Evolutionary conservation across 2,113 vertebrate species (phyloP).

Genomic region (Rhegmatorhina hoffmannsi): DNA sequence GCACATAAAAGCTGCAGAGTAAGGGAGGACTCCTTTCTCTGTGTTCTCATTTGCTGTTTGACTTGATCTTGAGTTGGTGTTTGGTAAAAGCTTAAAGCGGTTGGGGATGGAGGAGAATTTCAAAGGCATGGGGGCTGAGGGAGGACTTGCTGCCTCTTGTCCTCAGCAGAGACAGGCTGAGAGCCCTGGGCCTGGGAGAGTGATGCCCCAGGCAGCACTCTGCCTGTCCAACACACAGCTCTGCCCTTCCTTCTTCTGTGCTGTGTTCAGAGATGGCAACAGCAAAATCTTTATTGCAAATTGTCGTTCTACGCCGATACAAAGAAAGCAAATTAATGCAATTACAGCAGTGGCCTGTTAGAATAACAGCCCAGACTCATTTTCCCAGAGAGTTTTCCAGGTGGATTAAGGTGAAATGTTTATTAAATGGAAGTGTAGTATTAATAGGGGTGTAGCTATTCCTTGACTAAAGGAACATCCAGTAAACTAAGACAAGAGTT

Average conservation of each 20-base stretch:
- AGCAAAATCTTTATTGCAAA: background rate
- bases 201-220: background rate
- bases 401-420: background rate
- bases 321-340: background rate
- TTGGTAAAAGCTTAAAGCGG: background rate
- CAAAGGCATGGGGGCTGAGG: rapidly evolving
- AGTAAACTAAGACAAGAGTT: background rate
- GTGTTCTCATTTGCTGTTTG: background rate
- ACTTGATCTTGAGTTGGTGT: background rate
- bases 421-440: background rate
- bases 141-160: background rate
- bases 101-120: background rate
- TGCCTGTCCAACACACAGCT: background rate
- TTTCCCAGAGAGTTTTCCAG: background rate
- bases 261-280: background rate
- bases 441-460: background rate
- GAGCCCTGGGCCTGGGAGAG: background rate
- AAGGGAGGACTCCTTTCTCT: background rate
- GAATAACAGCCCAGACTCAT: background rate
- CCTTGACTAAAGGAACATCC: background rate
- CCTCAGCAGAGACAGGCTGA: background rate
- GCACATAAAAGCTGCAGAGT: conserved; percentile 8
- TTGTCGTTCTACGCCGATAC: background rate
- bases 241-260: background rate
- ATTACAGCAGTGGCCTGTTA: background rate